Evolutionary conservation across 2,113 vertebrate genomes (phyloP).

Genomic region (Cavia aperea): DNA sequence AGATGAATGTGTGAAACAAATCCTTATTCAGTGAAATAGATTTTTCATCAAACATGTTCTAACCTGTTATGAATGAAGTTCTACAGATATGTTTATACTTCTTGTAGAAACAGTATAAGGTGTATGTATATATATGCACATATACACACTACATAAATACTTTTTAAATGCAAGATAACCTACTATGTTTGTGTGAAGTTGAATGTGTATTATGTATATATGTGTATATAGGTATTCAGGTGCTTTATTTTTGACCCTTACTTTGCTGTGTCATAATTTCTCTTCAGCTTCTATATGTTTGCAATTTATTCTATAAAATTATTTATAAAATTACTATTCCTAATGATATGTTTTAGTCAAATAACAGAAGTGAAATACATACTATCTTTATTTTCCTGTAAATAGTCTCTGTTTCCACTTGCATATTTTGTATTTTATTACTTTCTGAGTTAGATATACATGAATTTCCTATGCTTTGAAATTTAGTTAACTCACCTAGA

Average conservation of each 20-base stretch:
- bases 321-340: background rate
- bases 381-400: background rate
- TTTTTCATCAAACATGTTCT: conserved; percentile 30
- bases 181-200: background rate
- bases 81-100: background rate
- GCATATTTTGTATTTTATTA: background rate
- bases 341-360: background rate
- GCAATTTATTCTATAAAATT: conserved; percentile 30
- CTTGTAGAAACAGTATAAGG: background rate
- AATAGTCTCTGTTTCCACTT: background rate
- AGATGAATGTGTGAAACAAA: background rate
- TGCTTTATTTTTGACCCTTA: conserved; percentile 8
- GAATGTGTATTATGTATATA: background rate
- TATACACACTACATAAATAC: background rate
- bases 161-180: background rate
- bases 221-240: background rate
- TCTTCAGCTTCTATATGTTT: conserved; percentile 10
- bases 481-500: background rate
- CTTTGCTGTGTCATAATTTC: background rate
- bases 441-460: background rate
- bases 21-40: conserved; percentile 11
- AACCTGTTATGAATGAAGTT: background rate
- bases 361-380: background rate
- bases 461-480: conserved; percentile 11
- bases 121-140: background rate